phyloP scores from a whole-genome alignment of 2,888 invertebrate species.

The Drosophila dives region DNA sequence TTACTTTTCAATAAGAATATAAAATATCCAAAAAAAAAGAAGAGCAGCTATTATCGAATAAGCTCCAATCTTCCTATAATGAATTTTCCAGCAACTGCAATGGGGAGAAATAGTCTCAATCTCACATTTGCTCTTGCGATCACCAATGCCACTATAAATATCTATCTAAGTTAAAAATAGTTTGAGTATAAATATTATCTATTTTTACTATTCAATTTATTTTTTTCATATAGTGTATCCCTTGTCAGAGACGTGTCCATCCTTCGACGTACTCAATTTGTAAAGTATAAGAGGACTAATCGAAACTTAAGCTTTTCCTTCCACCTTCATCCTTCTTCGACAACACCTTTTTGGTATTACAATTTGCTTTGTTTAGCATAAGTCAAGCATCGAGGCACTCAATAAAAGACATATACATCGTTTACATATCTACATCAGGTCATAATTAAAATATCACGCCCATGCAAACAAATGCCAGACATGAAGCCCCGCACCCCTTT shows the following conservation, averaged over 20 bases:
- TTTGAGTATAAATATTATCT: not conserved
- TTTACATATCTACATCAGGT: constrained; percentile 57
- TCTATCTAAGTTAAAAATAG: not conserved
- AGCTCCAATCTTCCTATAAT: not conserved
- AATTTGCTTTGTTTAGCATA: constrained; percentile 35
- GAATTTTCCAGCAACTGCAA: not conserved
- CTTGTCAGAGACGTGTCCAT: not conserved
- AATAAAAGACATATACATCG: constrained; percentile 45
- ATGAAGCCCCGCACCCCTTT: not conserved
- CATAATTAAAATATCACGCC: constrained; percentile 81
- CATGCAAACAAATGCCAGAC: constrained; percentile 60
- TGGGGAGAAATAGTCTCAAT: too few relatives aligned
- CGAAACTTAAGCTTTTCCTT: constrained; percentile 26
- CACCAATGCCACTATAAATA: too few relatives aligned
- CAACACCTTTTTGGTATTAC: constrained; percentile 9
- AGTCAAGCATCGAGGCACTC: constrained; percentile 67
- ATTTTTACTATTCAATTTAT: not conserved
- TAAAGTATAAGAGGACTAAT: constrained; percentile 32
- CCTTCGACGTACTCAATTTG: not conserved
- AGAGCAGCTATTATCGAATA: not conserved
- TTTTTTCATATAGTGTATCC: not conserved
- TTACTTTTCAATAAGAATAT: not conserved
- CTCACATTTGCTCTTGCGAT: not conserved
- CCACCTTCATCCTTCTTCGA: constrained; percentile 3
- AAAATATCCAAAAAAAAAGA: not conserved